A percentile compares a stretch with the other conserved stretches of the same genome.
phyloP scores from a whole-genome alignment of 2,113 vertebrate genomes.

The Tursiops truncatus region DNA sequence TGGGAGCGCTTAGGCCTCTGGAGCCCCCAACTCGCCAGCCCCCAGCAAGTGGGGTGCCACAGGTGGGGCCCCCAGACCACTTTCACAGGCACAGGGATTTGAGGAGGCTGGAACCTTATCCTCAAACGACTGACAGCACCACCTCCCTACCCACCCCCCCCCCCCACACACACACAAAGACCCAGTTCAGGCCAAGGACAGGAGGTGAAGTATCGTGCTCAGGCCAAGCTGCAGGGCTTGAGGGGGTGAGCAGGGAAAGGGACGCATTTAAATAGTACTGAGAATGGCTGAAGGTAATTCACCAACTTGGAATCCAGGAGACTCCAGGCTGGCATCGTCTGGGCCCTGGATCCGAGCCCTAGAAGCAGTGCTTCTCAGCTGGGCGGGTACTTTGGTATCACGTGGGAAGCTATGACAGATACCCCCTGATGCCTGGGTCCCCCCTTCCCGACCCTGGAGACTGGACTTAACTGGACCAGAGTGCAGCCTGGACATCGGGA shows the following conservation, averaged over 20 bases:
- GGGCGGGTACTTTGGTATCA: background rate
- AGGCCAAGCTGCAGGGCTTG: background rate
- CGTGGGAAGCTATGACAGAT: background rate
- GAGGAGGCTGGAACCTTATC: background rate
- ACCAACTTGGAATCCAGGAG: background rate
- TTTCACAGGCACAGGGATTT: background rate
- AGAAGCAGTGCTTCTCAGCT: background rate
- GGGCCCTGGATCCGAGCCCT: background rate
- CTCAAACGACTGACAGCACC: background rate
- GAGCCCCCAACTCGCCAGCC: background rate
- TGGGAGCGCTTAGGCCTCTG: background rate
- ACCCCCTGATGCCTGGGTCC: background rate
- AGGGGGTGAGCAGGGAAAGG: rapidly evolving
- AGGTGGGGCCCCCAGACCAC: background rate
- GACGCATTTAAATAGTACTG: rapidly evolving
- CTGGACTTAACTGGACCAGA: background rate
- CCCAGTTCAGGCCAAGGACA: background rate
- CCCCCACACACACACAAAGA: background rate
- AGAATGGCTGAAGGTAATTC: background rate
- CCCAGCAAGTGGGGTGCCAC: background rate
- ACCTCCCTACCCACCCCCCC: rapidly evolving
- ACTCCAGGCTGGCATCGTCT: background rate
- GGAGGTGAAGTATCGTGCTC: background rate
- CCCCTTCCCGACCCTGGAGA: background rate
- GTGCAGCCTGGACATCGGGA: background rate